Percentiles rank a stretch among this genome's conserved stretches.
These are phyloP conservation scores for Lagopus leucura DNA, from an alignment of 2,113 vertebrate genomes.

Conservation along the genomic window DNA sequence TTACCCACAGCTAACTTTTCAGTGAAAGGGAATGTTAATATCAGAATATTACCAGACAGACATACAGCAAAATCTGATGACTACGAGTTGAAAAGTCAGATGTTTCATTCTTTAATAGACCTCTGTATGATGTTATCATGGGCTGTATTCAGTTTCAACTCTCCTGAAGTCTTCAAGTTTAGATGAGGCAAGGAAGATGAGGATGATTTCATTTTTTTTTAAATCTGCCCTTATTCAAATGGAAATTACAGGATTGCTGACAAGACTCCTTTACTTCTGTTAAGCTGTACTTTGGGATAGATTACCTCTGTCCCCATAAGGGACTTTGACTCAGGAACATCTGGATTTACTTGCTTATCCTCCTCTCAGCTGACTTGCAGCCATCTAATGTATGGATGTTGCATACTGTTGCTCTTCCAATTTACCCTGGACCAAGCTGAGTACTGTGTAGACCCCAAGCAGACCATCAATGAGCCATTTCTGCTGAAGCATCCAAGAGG, in stretches of 20 bases:
- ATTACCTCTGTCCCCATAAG: not conserved
- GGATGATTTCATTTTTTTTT: not conserved
- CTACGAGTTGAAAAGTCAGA: not conserved
- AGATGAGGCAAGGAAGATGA: not conserved
- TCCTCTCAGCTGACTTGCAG: not conserved
- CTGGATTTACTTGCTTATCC: not conserved
- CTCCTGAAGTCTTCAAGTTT: not conserved
- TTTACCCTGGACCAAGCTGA: not conserved
- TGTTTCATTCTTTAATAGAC: not conserved
- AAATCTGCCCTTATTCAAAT: not conserved
- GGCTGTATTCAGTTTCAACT: not conserved
- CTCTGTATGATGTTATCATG: not conserved
- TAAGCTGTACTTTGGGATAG: not conserved
- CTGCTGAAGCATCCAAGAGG: not conserved
- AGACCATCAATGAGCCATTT: not conserved
- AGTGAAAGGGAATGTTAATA: not conserved
- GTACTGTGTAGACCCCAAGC: not conserved
- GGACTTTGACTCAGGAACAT: not conserved
- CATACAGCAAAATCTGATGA: not conserved
- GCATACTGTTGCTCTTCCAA: not conserved
- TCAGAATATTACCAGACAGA: not conserved
- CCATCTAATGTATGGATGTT: not conserved
- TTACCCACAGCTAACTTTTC: not conserved
- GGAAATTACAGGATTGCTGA: not conserved
- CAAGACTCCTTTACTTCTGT: not conserved